A percentile compares a stretch with the other conserved stretches of the same genome.
These are phyloP conservation scores for Scelioninae gen. 1 DNA, from an alignment of 2,888 invertebrate genomes.

Conservation along the genomic window DNA sequence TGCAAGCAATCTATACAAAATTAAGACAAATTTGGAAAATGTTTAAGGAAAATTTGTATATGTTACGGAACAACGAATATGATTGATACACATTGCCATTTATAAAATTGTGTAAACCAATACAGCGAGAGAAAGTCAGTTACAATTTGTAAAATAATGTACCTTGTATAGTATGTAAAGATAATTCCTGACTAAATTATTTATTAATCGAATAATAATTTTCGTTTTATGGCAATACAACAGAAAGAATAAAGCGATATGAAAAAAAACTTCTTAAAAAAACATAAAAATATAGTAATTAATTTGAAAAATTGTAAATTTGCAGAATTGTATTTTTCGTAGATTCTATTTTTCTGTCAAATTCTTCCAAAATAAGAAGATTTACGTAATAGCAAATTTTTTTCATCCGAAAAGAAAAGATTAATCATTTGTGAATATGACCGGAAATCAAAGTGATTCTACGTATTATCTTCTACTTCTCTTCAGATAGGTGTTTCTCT, in stretches of 20 bases:
- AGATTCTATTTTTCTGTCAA: not conserved
- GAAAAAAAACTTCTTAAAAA: not conserved
- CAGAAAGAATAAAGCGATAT: too few relatives aligned
- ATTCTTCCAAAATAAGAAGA: not conserved
- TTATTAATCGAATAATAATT: too few relatives aligned
- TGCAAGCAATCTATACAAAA: constrained; percentile 40
- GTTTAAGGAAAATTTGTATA: not conserved
- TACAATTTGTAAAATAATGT: constrained; percentile 25
- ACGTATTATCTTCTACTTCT: constrained; percentile 13
- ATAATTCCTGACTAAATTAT: too few relatives aligned
- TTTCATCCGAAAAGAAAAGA: not conserved
- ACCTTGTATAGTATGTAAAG: constrained; percentile 14
- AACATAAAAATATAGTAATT: not conserved
- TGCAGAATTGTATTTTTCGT: not conserved
- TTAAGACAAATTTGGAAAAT: constrained; percentile 18
- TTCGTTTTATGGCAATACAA: not conserved
- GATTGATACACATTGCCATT: constrained; percentile 59
- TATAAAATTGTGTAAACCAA: constrained; percentile 35
- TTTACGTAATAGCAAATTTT: constrained; percentile 5
- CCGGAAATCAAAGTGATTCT: constrained; percentile 3
- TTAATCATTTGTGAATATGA: not conserved
- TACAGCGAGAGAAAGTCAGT: constrained; percentile 22
- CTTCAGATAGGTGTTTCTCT: constrained; percentile 1
- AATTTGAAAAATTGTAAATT: not conserved
- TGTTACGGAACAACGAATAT: constrained; percentile 51